These are phyloP conservation scores for Ctenodactylus gundi DNA, from an alignment of 2,113 vertebrate species.

Conservation along the genomic window DNA sequence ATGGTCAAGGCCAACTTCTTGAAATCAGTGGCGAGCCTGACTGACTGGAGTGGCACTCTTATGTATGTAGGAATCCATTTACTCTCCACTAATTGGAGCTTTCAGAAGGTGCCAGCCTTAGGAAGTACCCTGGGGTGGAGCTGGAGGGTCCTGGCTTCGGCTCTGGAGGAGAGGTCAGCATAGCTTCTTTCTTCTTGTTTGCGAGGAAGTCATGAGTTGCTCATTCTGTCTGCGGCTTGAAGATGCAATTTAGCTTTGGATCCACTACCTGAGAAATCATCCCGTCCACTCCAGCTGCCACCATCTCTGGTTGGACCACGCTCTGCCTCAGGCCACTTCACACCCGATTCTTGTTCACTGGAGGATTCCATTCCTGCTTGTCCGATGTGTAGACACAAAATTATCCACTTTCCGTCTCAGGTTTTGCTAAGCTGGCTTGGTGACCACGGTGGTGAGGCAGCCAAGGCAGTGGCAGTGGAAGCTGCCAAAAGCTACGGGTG, in stretches of 20 bases:
- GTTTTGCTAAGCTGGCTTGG: too few species aligned
- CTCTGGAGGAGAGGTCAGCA: constrained; percentile 88
- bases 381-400: too few species aligned
- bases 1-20: neutral
- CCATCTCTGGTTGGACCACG: too few species aligned
- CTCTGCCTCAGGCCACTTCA: too few species aligned
- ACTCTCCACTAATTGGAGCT: constrained; percentile 65
- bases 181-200: constrained; percentile 85
- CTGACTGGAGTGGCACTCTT: constrained; percentile 65
- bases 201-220: constrained; percentile 94
- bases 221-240: constrained; percentile 95
- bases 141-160: constrained; percentile 87
- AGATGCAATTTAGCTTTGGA: constrained; percentile 93
- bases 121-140: constrained; percentile 89
- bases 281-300: constrained; percentile 95
- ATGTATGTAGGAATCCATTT: constrained; percentile 53
- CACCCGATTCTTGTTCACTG: too few species aligned
- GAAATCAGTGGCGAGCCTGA: neutral
- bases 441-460: too few species aligned
- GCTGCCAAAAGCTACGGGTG: too few species aligned
- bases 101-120: constrained; percentile 83
- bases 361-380: too few species aligned
- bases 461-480: too few species aligned
- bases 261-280: constrained; percentile 97
- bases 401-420: too few species aligned